Evolutionary conservation across 2,888 invertebrate genomes (phyloP).

Genomic region (Spodoptera littoralis): DNA sequence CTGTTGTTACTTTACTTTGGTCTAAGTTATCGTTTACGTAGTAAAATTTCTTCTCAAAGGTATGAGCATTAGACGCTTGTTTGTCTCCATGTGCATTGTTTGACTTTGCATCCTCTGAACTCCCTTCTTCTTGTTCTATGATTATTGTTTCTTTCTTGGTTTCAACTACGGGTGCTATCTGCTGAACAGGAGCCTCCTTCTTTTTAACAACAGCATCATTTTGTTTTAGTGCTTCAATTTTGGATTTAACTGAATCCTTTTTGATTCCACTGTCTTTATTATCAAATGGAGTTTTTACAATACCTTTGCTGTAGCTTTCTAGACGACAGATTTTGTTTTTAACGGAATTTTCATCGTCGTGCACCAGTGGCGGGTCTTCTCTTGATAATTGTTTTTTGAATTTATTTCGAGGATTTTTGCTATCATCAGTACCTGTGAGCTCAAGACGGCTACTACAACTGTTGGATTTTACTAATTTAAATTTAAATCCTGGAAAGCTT

Average conservation of each 20-base stretch:
- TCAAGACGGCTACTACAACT: conserved; percentile 95
- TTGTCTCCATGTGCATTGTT: conserved; percentile 63
- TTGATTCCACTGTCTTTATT: conserved; percentile 74
- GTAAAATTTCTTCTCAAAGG: conserved; percentile 89
- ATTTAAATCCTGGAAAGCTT: conserved; percentile 91
- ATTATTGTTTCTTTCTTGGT: conserved; percentile 59
- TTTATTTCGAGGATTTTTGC: conserved; percentile 83
- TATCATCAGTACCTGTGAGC: conserved; percentile 91
- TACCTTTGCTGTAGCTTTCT: conserved; percentile 86
- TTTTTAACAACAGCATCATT: conserved; percentile 49
- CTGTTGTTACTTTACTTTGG: conserved; percentile 87
- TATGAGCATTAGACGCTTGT: conserved; percentile 70
- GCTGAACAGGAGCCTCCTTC: conserved; percentile 55
- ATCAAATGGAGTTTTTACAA: conserved; percentile 82
- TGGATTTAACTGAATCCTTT: conserved; percentile 61
- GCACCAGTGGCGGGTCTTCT: conserved; percentile 82
- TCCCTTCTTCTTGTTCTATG: conserved; percentile 56
- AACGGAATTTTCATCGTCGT: conserved; percentile 85
- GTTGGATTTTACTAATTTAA: conserved; percentile 95
- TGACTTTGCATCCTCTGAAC: conserved; percentile 57
- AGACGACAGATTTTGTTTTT: conserved; percentile 86
- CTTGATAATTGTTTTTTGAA: conserved; percentile 76
- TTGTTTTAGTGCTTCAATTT: conserved; percentile 57
- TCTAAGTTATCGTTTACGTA: conserved; percentile 89
- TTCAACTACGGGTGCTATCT: conserved; percentile 47